These are phyloP conservation scores for Cebus imitator DNA, from an alignment of 2,113 vertebrate genomes.

Conservation along the genomic window DNA sequence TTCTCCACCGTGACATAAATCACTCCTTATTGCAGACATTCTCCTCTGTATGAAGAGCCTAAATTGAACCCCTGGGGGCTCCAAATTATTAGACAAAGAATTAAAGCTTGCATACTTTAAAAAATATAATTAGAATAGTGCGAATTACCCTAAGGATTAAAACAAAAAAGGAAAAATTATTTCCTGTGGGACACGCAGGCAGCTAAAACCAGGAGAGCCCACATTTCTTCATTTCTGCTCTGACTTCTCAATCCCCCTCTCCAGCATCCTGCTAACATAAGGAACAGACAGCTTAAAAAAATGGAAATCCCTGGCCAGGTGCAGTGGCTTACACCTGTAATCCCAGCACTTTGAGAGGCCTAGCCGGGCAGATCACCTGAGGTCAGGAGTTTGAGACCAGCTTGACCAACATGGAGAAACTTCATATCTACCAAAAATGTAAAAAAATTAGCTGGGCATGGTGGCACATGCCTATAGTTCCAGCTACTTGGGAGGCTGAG, in stretches of 20 bases:
- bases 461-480: too few species aligned
- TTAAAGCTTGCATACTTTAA: neutral
- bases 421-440: too few species aligned
- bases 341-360: too few species aligned
- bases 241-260: rapidly evolving
- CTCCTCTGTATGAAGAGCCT: neutral
- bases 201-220: rapidly evolving
- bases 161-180: neutral
- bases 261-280: neutral
- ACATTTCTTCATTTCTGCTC: neutral
- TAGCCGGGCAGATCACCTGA: too few species aligned
- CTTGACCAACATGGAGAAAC: too few species aligned
- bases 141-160: neutral
- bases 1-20: neutral
- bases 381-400: too few species aligned
- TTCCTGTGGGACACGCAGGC: neutral
- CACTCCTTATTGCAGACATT: neutral
- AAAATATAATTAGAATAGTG: neutral
- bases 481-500: too few species aligned
- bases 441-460: too few species aligned
- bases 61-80: neutral
- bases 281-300: neutral
- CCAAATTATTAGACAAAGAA: slow-evolving; percentile 2
- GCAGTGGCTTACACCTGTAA: too few species aligned
- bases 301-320: neutral